phyloP scores from a whole-genome alignment of 2,888 invertebrate genomes.

The Camponotus fellah region DNA sequence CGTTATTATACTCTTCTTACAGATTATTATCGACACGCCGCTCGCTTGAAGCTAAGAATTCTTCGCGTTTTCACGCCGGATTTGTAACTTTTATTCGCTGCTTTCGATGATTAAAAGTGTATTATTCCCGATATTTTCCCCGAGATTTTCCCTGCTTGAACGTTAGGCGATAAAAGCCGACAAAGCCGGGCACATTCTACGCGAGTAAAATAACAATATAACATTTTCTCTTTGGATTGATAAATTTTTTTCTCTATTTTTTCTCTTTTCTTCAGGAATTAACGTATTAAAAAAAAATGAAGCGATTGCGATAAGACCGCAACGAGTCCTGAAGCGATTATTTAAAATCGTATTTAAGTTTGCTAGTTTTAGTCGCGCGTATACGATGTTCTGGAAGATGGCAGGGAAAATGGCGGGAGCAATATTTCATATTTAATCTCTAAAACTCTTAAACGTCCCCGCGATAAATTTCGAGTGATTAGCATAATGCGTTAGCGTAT shows the following conservation, averaged over 20 bases:
- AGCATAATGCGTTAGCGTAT: constrained; percentile 82
- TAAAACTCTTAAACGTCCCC: constrained; percentile 75
- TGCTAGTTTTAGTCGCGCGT: constrained; percentile 14
- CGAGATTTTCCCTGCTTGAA: background rate
- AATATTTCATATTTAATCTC: constrained; percentile 71
- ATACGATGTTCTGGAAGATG: constrained; percentile 22
- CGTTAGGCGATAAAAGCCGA: background rate
- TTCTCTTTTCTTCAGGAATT: background rate
- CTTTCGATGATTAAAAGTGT: constrained; percentile 27
- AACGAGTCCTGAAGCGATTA: constrained; percentile 19
- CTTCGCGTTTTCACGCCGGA: constrained; percentile 41
- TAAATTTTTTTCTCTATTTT: background rate
- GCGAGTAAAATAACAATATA: background rate
- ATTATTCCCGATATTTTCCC: background rate
- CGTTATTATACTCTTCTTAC: constrained; percentile 31
- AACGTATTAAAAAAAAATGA: background rate
- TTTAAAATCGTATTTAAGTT: constrained; percentile 11
- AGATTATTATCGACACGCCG: constrained; percentile 37
- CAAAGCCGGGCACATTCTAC: background rate
- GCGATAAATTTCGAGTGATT: constrained; percentile 78
- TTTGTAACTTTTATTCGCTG: constrained; percentile 20
- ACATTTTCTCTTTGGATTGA: background rate
- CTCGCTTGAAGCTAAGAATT: constrained; percentile 35
- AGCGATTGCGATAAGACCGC: background rate
- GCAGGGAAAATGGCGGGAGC: constrained; percentile 15